Evolutionary conservation across 1,140 invertebrate genomes (phyloP), one percentile per base, ranked within the genome.

Genomic region (Parapsyche elsis): DNA sequence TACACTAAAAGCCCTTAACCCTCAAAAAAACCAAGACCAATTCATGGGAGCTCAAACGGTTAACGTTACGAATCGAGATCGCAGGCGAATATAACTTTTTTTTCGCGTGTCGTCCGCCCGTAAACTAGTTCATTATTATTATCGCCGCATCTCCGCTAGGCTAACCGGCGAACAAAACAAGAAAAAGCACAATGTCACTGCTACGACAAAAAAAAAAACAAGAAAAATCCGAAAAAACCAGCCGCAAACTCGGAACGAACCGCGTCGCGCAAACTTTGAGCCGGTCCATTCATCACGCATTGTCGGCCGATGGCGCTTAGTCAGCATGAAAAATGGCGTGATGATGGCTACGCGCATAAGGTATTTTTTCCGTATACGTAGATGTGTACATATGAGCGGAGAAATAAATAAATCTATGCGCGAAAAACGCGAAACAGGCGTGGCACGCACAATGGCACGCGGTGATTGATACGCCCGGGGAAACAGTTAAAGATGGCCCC

Each of bases 341-440:
- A 26, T 67, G 64, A 67, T 67, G 23, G 64, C 64, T 10, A 10
- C 5, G 24, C 64, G 49, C 10, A 53, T 53, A 38, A 38, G 30
- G 30, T 38, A 38, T 38, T 38, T 38, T 7, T 7, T 7, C 30
- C 7, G 12, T 12, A 53, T 12, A 53, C 16, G 12, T 53, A 53
- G 16, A 53, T 53, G 16, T 53, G 49, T 53, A 53, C 16, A 10
- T 53, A 10, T 53, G 10, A 14, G 49, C 1, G 19, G 64, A 4
- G 23, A 30, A 26, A 67, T 67, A 67, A 67, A 67, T 67, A 67
- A 67, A 67, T 23, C 21, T 26, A 67, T 67, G 64, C 64, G 64
- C 64, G 64, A 67, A 67, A 67, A 67, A 67, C 64, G 64, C 64
- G 64, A 26, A 67, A 67, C 64, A 23, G 64, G 64, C 64, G 64